Conservation (phyloP, 2,888 invertebrate species). For the Calameuta pallipes region DNA sequence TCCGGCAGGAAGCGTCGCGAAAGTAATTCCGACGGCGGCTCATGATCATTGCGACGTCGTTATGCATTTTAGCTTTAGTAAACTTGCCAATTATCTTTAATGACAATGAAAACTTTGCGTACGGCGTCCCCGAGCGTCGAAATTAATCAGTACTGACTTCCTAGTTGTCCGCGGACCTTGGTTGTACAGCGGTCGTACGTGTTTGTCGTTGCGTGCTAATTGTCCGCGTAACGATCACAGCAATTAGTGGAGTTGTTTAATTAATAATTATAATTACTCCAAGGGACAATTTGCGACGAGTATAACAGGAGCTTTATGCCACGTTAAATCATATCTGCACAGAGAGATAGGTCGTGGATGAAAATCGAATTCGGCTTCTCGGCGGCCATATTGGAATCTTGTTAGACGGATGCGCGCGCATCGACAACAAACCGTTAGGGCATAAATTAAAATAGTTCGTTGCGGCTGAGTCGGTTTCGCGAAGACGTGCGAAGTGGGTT, state of each 20-base stretch:
- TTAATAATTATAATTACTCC: background rate
- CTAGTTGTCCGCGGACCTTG: background rate
- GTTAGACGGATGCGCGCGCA: background rate
- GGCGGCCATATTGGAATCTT: background rate
- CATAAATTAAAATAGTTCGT: background rate
- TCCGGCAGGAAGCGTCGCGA: background rate
- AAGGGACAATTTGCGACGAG: background rate
- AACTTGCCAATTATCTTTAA: background rate
- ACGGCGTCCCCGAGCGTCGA: background rate
- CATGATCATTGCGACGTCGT: background rate
- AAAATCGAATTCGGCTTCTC: background rate
- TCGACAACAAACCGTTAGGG: background rate
- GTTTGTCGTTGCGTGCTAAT: constrained; percentile 2
- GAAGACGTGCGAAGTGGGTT: background rate
- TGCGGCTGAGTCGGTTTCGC: background rate
- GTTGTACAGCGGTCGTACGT: background rate
- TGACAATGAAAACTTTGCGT: background rate
- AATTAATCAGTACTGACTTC: background rate
- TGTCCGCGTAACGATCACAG: constrained; percentile 13
- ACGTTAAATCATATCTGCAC: too few relatives aligned
- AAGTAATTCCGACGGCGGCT: background rate
- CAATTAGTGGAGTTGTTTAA: constrained; percentile 9
- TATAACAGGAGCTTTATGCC: too few relatives aligned
- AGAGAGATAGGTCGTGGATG: background rate
- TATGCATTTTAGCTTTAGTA: background rate